Conservation (phyloP, 2,113 vertebrate species). For the Austrofundulus limnaeus region DNA sequence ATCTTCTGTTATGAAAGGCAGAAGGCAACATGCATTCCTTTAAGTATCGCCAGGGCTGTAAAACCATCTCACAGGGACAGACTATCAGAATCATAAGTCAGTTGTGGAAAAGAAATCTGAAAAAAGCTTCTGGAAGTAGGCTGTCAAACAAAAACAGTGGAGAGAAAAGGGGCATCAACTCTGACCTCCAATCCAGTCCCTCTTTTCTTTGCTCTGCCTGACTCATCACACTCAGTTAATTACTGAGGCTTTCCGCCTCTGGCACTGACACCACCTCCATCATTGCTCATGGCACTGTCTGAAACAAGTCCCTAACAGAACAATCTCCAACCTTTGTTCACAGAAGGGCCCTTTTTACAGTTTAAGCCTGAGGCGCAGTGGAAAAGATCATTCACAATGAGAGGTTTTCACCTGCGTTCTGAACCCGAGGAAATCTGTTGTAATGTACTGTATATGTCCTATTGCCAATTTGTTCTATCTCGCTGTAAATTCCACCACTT, state of each 20-base stretch:
- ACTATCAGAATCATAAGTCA: conserved; percentile 2
- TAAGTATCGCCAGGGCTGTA: too few species aligned
- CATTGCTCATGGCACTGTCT: conserved; percentile 28
- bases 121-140: conserved; percentile 15
- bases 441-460: conserved; percentile 60
- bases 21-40: too few species aligned
- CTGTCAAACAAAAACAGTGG: conserved; percentile 24
- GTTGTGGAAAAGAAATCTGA: background rate
- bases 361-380: conserved; percentile 33
- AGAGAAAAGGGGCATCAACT: conserved; percentile 38
- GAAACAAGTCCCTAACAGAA: conserved; percentile 37
- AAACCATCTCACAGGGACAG: background rate
- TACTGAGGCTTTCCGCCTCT: conserved; percentile 49
- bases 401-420: conserved; percentile 13
- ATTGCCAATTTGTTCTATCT: conserved; percentile 52
- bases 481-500: conserved; percentile 29
- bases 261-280: conserved; percentile 36
- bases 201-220: conserved; percentile 42
- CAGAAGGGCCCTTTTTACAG: conserved; percentile 29
- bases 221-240: conserved; percentile 68
- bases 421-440: conserved; percentile 28
- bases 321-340: conserved; percentile 49
- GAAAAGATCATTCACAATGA: background rate
- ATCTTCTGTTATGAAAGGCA: too few species aligned
- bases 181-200: conserved; percentile 55